Conservation (phyloP, 2,113 vertebrate species). For the Azemiops feae region DNA sequence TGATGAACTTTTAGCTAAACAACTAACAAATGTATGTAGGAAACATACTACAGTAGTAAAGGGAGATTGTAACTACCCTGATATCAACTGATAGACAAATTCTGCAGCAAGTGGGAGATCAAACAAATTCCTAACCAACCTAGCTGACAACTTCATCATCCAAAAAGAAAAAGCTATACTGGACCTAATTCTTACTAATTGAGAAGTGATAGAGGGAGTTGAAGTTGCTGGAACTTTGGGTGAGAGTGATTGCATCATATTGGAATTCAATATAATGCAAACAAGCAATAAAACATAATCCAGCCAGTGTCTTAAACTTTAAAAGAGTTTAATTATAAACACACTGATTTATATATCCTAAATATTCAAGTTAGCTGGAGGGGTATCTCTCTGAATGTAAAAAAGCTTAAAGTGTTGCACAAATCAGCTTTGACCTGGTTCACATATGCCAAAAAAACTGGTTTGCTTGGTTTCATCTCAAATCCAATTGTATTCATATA, state of each 20-base stretch:
- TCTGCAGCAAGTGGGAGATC: neutral
- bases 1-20: neutral
- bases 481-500: neutral
- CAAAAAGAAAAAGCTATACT: neutral
- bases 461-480: neutral
- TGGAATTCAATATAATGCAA: neutral
- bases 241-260: neutral
- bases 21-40: neutral
- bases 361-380: neutral
- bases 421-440: neutral
- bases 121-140: neutral
- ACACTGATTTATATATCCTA: neutral
- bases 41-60: neutral
- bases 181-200: neutral
- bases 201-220: neutral
- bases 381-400: neutral
- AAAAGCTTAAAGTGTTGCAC: neutral
- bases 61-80: neutral
- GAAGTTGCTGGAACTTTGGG: neutral
- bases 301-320: neutral
- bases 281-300: neutral
- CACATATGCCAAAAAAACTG: neutral
- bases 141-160: neutral
- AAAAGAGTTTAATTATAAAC: neutral
- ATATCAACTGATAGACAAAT: neutral